Percentiles rank a stretch among this genome's conserved stretches.
These are phyloP conservation scores for Ochropacha duplaris DNA, from an alignment of 2,888 invertebrate species.

Conservation along the genomic window DNA sequence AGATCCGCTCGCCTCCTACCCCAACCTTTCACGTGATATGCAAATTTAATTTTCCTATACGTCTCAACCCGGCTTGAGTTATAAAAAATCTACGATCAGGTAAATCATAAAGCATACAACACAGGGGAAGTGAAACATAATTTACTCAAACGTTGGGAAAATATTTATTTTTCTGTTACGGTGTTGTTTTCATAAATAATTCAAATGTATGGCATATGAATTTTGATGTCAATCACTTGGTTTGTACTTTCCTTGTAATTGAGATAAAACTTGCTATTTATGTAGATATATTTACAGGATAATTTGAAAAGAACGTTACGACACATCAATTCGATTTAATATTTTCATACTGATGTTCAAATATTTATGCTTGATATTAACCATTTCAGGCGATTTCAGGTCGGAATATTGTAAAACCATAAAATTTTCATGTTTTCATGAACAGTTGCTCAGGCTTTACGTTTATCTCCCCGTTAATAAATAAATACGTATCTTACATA, in stretches of 20 bases:
- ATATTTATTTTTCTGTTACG: constrained; percentile 26
- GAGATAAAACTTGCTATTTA: too few relatives aligned
- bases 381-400: too few relatives aligned
- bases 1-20: neutral
- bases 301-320: too few relatives aligned
- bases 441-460: too few relatives aligned
- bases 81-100: constrained; percentile 48
- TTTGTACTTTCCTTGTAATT: neutral
- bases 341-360: too few relatives aligned
- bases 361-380: too few relatives aligned
- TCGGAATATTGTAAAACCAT: too few relatives aligned
- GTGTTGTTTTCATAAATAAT: constrained; percentile 32
- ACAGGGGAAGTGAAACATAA: constrained; percentile 24
- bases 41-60: constrained; percentile 52
- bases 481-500: too few relatives aligned
- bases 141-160: constrained; percentile 19
- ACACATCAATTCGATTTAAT: too few relatives aligned
- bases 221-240: neutral
- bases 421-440: too few relatives aligned
- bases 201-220: constrained; percentile 23
- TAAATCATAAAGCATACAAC: constrained; percentile 40
- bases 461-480: too few relatives aligned
- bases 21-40: constrained; percentile 33
- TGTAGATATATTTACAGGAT: too few relatives aligned
- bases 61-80: constrained; percentile 28